Evolutionary conservation across 2,888 invertebrate species (phyloP).

Genomic region (Gandaritis pyraliata): DNA sequence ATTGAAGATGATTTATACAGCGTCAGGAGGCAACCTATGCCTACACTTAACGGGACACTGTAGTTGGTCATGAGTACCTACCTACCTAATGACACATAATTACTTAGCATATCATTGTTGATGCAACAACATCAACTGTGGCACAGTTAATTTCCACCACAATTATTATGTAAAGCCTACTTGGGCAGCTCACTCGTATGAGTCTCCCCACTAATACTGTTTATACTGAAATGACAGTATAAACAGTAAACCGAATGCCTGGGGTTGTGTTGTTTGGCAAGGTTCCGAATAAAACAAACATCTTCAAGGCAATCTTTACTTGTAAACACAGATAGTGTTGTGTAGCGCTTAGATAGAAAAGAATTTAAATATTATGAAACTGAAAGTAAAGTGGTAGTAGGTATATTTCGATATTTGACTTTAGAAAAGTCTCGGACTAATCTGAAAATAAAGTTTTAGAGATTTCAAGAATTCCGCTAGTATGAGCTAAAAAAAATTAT

Average conservation of each 20-base stretch:
- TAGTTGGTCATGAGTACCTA: too few relatives aligned
- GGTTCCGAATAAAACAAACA: constrained; percentile 26
- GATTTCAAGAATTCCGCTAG: too few relatives aligned
- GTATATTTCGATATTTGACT: not conserved
- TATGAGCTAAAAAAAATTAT: too few relatives aligned
- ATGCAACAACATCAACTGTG: not conserved
- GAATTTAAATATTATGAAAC: not conserved
- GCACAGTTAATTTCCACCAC: constrained; percentile 4
- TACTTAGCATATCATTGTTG: too few relatives aligned
- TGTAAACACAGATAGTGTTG: not conserved
- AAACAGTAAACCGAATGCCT: constrained; percentile 6
- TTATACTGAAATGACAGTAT: constrained; percentile 15
- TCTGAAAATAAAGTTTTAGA: too few relatives aligned
- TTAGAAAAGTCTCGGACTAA: too few relatives aligned
- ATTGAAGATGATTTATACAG: too few relatives aligned
- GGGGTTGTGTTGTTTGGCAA: constrained; percentile 29
- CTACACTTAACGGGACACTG: too few relatives aligned
- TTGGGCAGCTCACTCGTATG: constrained; percentile 15
- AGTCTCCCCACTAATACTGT: constrained; percentile 4
- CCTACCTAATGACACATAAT: too few relatives aligned
- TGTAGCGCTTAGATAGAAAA: constrained; percentile 2
- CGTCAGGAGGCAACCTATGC: too few relatives aligned
- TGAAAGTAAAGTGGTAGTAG: too few relatives aligned
- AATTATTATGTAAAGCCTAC: too few relatives aligned
- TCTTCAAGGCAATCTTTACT: constrained; percentile 16